Conservation (phyloP, 2,888 invertebrate species). For the Drosophila neonasuta region DNA sequence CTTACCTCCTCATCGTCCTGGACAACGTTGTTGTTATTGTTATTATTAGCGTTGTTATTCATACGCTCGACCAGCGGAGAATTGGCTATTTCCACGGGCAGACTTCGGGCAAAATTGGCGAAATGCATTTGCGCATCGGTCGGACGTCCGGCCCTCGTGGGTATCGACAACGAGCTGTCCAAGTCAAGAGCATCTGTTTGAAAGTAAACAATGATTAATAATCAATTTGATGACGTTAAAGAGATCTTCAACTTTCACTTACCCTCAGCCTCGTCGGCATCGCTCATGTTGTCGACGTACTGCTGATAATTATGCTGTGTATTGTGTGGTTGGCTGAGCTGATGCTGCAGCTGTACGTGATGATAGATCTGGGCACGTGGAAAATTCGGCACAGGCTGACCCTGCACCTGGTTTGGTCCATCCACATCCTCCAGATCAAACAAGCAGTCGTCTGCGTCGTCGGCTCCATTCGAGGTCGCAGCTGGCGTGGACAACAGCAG, state of each 20-base stretch:
- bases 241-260: slow-evolving; percentile 48
- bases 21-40: slow-evolving; percentile 48
- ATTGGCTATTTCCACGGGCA: slow-evolving; percentile 90
- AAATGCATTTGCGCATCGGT: slow-evolving; percentile 46
- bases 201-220: slow-evolving; percentile 1
- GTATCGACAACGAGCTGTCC: slow-evolving; percentile 78
- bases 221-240: no score
- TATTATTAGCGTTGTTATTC: slow-evolving; percentile 49
- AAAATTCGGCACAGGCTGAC: slow-evolving; percentile 25
- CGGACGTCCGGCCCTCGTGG: slow-evolving; percentile 50
- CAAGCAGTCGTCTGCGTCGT: slow-evolving; percentile 86
- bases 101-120: slow-evolving; percentile 86
- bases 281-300: slow-evolving; percentile 82
- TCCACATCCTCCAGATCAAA: slow-evolving; percentile 89
- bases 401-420: slow-evolving; percentile 31
- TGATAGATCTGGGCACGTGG: slow-evolving; percentile 35
- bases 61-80: slow-evolving; percentile 73
- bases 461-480: slow-evolving; percentile 30
- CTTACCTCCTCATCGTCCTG: slow-evolving; percentile 75
- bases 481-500: slow-evolving; percentile 37
- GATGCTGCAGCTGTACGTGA: slow-evolving; percentile 48
- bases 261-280: slow-evolving; percentile 91
- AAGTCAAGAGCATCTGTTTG: slow-evolving; percentile 80
- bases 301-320: slow-evolving; percentile 27
- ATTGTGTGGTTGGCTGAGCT: slow-evolving; percentile 38